Conservation (phyloP, 2,797 vertebrate species). For the Lacerta agilis region DNA sequence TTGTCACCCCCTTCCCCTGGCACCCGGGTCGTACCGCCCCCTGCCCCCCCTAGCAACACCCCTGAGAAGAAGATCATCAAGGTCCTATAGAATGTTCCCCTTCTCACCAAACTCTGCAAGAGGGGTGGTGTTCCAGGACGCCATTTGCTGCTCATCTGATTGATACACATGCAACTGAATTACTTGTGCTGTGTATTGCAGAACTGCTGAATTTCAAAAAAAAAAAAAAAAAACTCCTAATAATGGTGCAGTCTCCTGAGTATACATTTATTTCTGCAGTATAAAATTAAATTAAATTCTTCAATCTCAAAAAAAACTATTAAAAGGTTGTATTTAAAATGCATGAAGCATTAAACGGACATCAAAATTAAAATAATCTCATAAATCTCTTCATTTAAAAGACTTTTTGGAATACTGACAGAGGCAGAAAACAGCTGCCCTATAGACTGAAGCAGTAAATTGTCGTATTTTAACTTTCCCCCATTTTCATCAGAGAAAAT, state of each 20-base stretch:
- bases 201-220: constrained; percentile 56
- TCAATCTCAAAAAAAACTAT: constrained; percentile 85
- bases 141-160: constrained; percentile 4
- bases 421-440: constrained; percentile 83
- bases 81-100: no score
- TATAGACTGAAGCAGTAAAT: constrained; percentile 84
- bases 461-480: constrained; percentile 87
- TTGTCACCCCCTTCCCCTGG: no score
- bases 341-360: constrained; percentile 88
- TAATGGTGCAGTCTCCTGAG: constrained; percentile 88
- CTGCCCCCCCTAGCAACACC: no score
- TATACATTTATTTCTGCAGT: constrained; percentile 88
- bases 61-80: no score
- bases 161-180: constrained; percentile 37
- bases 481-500: constrained; percentile 89
- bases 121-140: background rate
- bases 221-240: constrained; percentile 75
- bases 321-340: constrained; percentile 88
- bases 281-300: constrained; percentile 88
- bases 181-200: constrained; percentile 36
- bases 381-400: constrained; percentile 86
- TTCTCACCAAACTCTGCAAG: no score
- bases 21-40: no score
- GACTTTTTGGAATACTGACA: constrained; percentile 86
- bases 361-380: constrained; percentile 89